Percentiles rank a stretch among this genome's conserved stretches.
These are phyloP conservation scores for Neogobius melanostomus DNA, from an alignment of 2,113 vertebrate genomes.

Conservation along the genomic window DNA sequence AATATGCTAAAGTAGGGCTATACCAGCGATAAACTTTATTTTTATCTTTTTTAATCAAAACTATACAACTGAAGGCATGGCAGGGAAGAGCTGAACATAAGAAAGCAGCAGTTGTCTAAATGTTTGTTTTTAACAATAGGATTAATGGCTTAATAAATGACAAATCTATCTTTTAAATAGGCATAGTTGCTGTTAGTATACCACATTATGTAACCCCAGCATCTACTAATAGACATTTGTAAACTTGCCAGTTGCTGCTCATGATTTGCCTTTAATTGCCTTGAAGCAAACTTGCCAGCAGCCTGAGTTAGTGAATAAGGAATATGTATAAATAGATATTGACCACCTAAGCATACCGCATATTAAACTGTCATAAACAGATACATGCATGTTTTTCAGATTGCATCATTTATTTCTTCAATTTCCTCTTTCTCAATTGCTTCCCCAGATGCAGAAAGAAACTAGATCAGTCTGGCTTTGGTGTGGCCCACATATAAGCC, in stretches of 20 bases:
- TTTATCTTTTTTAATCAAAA: too few relatives aligned
- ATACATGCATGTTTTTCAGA: not conserved
- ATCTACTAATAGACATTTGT: slow-evolving; percentile 31
- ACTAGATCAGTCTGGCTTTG: slow-evolving; percentile 52
- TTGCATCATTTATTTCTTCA: slow-evolving; percentile 5
- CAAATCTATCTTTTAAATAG: not conserved
- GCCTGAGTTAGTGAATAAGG: not conserved
- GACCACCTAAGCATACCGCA: not conserved
- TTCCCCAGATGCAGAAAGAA: slow-evolving; percentile 48
- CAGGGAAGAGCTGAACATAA: too few relatives aligned
- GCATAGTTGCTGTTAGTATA: not conserved
- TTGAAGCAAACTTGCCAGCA: slow-evolving; percentile 13
- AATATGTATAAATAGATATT: not conserved
- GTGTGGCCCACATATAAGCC: slow-evolving; percentile 10
- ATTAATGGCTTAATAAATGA: not conserved
- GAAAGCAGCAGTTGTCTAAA: not conserved
- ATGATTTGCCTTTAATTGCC: slow-evolving; percentile 17
- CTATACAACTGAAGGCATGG: too few relatives aligned
- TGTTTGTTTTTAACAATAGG: not conserved
- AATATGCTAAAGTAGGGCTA: too few relatives aligned
- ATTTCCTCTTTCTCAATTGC: slow-evolving; percentile 39
- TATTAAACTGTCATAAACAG: not conserved
- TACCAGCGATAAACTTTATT: too few relatives aligned
- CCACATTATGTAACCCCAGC: not conserved
- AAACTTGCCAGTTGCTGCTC: not conserved